A percentile compares a stretch with the other conserved stretches of the same genome.
These are phyloP conservation scores for Ammospiza caudacuta DNA, from an alignment of 2,113 vertebrate genomes.

Conservation along the genomic window DNA sequence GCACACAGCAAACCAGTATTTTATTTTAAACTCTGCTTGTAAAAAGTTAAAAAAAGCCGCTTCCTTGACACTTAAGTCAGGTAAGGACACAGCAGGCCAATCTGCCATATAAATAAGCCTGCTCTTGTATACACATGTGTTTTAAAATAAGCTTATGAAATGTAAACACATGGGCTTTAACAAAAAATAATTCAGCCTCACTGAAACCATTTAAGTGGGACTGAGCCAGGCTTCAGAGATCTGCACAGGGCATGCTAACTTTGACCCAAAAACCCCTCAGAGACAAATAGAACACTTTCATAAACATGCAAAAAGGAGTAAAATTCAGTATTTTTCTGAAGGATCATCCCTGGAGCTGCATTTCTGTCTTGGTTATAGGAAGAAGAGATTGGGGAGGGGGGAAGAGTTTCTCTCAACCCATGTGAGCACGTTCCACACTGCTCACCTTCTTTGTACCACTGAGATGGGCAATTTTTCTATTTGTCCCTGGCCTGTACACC, in stretches of 20 bases:
- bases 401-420: neutral
- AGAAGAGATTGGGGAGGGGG: neutral
- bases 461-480: neutral
- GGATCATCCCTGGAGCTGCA: neutral
- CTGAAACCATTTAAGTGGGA: neutral
- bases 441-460: neutral
- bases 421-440: neutral
- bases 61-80: slow-evolving; percentile 60
- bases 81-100: slow-evolving; percentile 40
- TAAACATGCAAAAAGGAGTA: neutral
- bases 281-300: neutral
- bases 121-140: neutral
- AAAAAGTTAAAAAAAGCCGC: slow-evolving; percentile 18
- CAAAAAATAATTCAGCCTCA: slow-evolving; percentile 21
- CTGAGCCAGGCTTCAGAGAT: neutral
- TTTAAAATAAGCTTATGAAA: slow-evolving; percentile 61
- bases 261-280: neutral
- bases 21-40: slow-evolving; percentile 51
- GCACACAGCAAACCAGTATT: neutral
- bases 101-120: slow-evolving; percentile 31
- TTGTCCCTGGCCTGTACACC: neutral
- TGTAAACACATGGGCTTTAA: neutral
- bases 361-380: neutral
- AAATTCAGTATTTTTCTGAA: neutral
- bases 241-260: neutral